phyloP scores from a whole-genome alignment of 2,888 invertebrate species.

The Hydroisotoma schaefferi region DNA sequence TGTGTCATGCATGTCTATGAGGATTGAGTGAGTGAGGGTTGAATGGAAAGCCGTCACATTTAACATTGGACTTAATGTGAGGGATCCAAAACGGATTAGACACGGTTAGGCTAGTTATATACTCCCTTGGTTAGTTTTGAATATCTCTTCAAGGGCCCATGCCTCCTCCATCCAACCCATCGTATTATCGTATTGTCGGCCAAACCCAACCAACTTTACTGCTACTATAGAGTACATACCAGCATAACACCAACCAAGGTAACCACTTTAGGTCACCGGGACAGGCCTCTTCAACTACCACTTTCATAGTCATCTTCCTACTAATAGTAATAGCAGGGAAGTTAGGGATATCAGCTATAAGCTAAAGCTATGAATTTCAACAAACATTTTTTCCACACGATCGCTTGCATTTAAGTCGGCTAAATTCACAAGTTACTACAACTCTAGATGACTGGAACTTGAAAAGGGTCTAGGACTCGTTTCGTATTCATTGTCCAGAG shows the following conservation, averaged over 20 bases:
- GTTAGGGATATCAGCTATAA: no score
- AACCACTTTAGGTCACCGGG: not conserved
- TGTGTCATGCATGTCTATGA: constrained; percentile 7
- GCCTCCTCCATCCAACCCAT: not conserved
- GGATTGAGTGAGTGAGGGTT: constrained; percentile 13
- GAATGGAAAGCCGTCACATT: constrained; percentile 41
- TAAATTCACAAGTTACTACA: not conserved
- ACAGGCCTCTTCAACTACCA: not conserved
- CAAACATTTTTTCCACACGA: constrained; percentile 28
- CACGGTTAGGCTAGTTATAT: constrained; percentile 46
- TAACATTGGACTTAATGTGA: constrained; percentile 19
- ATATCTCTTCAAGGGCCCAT: not conserved
- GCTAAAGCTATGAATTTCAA: constrained; percentile 17
- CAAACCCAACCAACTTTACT: not conserved
- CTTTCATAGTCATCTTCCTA: no score
- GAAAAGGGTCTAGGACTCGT: no score
- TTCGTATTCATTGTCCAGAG: no score
- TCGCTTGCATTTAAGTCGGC: constrained; percentile 21
- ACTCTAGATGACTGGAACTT: no score
- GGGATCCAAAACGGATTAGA: constrained; percentile 44
- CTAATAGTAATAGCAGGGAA: no score
- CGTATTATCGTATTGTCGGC: not conserved
- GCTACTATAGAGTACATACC: no score
- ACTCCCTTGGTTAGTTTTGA: not conserved
- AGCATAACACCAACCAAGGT: no score